phyloP scores from a whole-genome alignment of 2,113 vertebrate species.

The Alosa alosa region DNA sequence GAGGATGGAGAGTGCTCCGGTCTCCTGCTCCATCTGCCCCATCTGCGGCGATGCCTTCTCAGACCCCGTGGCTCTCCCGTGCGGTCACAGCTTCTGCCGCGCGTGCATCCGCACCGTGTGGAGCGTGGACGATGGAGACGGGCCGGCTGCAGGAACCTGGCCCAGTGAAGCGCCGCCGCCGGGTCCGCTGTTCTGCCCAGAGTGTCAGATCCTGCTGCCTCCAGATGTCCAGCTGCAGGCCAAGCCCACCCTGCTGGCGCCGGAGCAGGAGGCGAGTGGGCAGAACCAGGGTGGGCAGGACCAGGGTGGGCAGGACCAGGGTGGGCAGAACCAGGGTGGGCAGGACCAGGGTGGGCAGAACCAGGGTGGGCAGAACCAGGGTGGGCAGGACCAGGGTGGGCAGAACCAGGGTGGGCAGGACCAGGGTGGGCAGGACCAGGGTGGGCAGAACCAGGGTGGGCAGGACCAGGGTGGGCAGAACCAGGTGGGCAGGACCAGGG shows the following conservation, averaged over 20 bases:
- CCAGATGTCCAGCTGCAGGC: conserved; percentile 57
- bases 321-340: not conserved
- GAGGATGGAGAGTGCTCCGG: conserved; percentile 46
- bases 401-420: not conserved
- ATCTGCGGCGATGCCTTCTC: conserved; percentile 67
- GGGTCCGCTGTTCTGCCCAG: conserved; percentile 66
- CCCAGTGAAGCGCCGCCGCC: not conserved
- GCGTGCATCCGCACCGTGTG: conserved; percentile 68
- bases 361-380: not conserved
- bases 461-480: not conserved
- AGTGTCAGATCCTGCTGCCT: conserved; percentile 70
- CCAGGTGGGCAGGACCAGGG: not conserved
- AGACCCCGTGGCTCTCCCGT: conserved; percentile 65
- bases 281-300: not conserved
- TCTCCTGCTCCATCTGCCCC: conserved; percentile 72
- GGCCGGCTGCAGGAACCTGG: not conserved
- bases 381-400: not conserved
- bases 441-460: no score
- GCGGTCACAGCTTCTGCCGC: conserved; percentile 69
- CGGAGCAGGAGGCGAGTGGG: conserved; percentile 48
- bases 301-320: not conserved
- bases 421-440: not conserved
- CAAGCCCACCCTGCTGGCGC: conserved; percentile 58
- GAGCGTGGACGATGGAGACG: conserved; percentile 56
- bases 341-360: not conserved